Conservation (phyloP, 2,797 vertebrate species). For the Sciaenops ocellatus region DNA sequence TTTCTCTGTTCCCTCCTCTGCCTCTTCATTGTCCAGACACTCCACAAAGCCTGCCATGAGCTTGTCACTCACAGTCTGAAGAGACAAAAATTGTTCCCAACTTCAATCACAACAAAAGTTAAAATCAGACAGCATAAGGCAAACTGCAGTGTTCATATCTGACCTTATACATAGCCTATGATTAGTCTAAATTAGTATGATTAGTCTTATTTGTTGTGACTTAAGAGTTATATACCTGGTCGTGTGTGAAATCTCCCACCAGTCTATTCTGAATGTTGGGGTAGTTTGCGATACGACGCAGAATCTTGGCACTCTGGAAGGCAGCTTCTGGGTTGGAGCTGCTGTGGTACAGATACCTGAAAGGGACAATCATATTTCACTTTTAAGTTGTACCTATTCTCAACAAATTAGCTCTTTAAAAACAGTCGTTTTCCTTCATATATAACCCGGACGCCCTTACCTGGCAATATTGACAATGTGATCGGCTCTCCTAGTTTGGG, state of each 20-base stretch:
- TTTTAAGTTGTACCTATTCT: neutral
- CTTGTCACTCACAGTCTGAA: conserved; percentile 92
- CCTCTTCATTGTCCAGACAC: conserved; percentile 95
- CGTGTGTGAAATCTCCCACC: conserved; percentile 97
- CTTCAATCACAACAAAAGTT: neutral
- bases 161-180: neutral
- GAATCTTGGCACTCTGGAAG: conserved; percentile 96
- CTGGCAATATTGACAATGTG: conserved; percentile 97
- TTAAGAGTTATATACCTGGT: conserved; percentile 85
- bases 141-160: neutral
- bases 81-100: neutral
- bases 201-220: neutral
- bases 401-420: neutral
- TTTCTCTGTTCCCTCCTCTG: conserved; percentile 91
- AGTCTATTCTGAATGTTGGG: conserved; percentile 95
- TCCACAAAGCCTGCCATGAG: conserved; percentile 98
- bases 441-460: conserved; percentile 70
- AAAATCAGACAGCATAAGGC: neutral
- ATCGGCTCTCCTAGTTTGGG: conserved; percentile 94
- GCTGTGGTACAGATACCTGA: conserved; percentile 94
- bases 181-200: too few species aligned
- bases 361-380: conserved; percentile 21
- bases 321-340: conserved; percentile 94
- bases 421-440: neutral
- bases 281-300: conserved; percentile 94